Base-by-base conservation (phyloP, 2,888 invertebrate genomes). In the Harmothoe impar region DNA sequence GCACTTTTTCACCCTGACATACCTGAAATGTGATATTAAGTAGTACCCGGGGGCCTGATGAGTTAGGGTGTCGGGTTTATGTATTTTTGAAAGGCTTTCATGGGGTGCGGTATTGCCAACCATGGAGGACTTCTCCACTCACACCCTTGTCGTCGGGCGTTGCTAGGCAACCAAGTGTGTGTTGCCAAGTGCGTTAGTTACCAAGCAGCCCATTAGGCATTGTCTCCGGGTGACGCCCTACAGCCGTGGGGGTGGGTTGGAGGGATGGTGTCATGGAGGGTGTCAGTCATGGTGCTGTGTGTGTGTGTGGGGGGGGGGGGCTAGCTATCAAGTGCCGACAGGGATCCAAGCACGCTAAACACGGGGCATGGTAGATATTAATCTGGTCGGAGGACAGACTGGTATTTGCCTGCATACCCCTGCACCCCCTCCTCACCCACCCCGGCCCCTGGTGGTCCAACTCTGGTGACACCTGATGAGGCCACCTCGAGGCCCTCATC, bases 381-480 rank as follows among this genome's bases (percentile, higher is more conserved):
- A 72, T 72, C 29, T 72, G 29, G 23, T n/a, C 3, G 25, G 72
- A 7, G 72, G 29, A 72, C 15, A 29, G 72, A 25, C 15, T 29
- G 31, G 72, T 29, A 72, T 15, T n/a, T 15, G 29, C n/a, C 25
- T 23, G 29, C 29, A 29, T 5, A 12, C 20, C 17, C n/a, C n/a
- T n/a, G n/a, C n/a, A n/a, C n/a, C 25, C 72, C 15, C 20, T n/a
- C 72, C 72, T 15, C 25, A 7, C 15, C 15, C 31, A 72, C 31
- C 72, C 72, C 72, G 29, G 12, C 29, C 25, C 29, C 25, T 72
- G 29, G 5, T 25, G 29, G 25, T 62, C 20, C 62, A 20, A n/a
- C 62, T 43, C 5, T 25, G 17, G 72, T 72, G 72, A 72, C 72
- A 72, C 72, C 72, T 72, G 72, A 72, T 29, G 72, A 72, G 72